A percentile compares a stretch with the other conserved stretches of the same genome.
Evolutionary conservation across 2,113 vertebrate genomes (phyloP).

Genomic region (Geococcyx californianus): DNA sequence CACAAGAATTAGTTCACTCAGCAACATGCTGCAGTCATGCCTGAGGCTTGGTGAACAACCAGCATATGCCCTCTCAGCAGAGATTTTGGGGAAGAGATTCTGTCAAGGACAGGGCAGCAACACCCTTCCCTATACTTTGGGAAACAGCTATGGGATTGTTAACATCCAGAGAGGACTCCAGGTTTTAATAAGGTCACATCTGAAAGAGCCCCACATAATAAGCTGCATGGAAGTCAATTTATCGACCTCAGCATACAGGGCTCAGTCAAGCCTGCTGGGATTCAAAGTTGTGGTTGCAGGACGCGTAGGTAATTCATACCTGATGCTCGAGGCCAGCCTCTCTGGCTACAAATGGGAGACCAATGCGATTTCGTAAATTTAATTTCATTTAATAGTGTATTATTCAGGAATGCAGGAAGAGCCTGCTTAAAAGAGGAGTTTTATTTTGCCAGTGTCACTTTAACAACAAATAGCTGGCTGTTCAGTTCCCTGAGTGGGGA

Average conservation of each 20-base stretch:
- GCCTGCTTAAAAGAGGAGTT: neutral
- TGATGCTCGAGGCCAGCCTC: conserved; percentile 18
- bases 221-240: conserved; percentile 60
- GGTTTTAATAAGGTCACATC: conserved; percentile 56
- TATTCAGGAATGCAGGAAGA: neutral
- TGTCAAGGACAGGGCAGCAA: neutral
- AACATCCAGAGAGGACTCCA: neutral
- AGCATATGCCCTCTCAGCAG: neutral
- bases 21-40: neutral
- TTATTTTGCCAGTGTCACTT: conserved; percentile 30
- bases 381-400: neutral
- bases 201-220: conserved; percentile 52
- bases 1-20: neutral
- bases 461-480: conserved; percentile 39
- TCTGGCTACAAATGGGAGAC: conserved; percentile 25
- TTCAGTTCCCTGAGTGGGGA: conserved; percentile 19
- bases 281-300: conserved; percentile 38
- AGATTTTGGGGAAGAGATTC: neutral
- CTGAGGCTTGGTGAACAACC: neutral
- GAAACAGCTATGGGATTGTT: neutral
- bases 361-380: neutral
- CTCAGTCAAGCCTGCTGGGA: conserved; percentile 21
- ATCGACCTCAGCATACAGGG: neutral
- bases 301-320: conserved; percentile 21
- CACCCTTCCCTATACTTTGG: neutral